Base-by-base conservation (phyloP, 2,797 vertebrate genomes). In the Brotula barbata region DNA sequence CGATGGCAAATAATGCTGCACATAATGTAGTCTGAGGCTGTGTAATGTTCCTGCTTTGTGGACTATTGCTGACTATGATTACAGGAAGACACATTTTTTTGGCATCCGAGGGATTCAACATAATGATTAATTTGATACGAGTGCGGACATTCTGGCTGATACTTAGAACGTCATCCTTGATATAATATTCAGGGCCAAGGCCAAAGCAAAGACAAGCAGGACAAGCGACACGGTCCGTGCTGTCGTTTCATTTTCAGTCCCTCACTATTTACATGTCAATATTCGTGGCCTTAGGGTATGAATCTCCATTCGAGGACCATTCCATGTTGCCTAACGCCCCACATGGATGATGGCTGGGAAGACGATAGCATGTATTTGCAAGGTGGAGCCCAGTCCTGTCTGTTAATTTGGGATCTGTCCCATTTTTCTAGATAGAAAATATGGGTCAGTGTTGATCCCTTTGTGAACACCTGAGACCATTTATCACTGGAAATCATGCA, bases 371-470 rank as follows among this genome's bases (percentile, higher is more conserved):
- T 36, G 3, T 36, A 33, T 89, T 88, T 73, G 63, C 55, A 40
- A 46, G 71, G 55, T 31, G 62, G 48, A 33, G 64, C 74, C 82
- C 64, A 15, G 2, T 63, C 46, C 78, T 73, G 84, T 74, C 80
- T 82, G 77, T 86, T 87, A 85, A 87, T 91, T 90, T 89, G 82
- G 77, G 73, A 72, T 87, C 47, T 85, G 85, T 84, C 86, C 89
- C 88, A 91, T 89, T 88, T 89, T 88, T 82, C 76, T 79, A 64
- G 70, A 75, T 68, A 37, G 68, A 68, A 73, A 85, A 91, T 91
- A 73, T 91, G 88, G 90, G 90, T 91, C 91, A 90, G 43, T 71
- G 58, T 82, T 68, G 81, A 77, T 82, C 83, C 71, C 71, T 83
- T 70, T 83, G 72, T 81, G 77, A 83, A 60, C 72, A 85, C 86